Conservation (phyloP, 2,797 vertebrate genomes). For the Chelon auratus region DNA sequence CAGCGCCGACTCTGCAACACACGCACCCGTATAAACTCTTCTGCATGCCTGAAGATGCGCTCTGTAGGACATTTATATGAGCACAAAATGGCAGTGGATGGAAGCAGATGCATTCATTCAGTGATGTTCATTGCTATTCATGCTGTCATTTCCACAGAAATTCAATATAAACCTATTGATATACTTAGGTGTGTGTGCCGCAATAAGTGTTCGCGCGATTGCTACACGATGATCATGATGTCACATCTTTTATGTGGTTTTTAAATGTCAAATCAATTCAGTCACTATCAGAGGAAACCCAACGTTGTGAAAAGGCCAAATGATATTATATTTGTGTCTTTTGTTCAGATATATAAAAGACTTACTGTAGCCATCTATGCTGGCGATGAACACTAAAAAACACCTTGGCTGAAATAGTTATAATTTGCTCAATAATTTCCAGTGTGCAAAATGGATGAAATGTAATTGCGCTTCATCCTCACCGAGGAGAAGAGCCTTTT, state of each 20-base stretch:
- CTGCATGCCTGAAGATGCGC: constrained; percentile 37
- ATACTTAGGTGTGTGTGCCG: constrained; percentile 1
- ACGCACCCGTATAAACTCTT: constrained; percentile 37
- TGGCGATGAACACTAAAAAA: constrained; percentile 20
- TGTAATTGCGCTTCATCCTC: constrained; percentile 44
- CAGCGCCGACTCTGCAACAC: constrained; percentile 11
- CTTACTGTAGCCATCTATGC: background rate
- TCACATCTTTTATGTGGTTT: constrained; percentile 30
- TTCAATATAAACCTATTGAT: constrained; percentile 35
- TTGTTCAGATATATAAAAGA: constrained; percentile 5
- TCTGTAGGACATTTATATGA: constrained; percentile 29
- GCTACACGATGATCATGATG: constrained; percentile 19
- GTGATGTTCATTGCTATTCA: background rate
- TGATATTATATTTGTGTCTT: constrained; percentile 12
- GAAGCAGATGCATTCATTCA: constrained; percentile 33
- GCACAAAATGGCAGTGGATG: constrained; percentile 1
- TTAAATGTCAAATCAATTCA: constrained; percentile 56
- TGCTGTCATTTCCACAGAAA: constrained; percentile 39
- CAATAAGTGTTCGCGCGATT: constrained; percentile 13
- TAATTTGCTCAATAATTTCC: constrained; percentile 47
- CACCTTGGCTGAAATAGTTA: constrained; percentile 29
- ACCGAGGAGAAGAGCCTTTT: constrained; percentile 27
- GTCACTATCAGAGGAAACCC: constrained; percentile 1
- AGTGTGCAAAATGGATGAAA: constrained; percentile 34
- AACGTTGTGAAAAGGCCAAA: constrained; percentile 1